Evolutionary conservation across 2,113 vertebrate species (phyloP), one percentile per base, ranked within the genome.

Genomic region (Trachemys scripta): DNA sequence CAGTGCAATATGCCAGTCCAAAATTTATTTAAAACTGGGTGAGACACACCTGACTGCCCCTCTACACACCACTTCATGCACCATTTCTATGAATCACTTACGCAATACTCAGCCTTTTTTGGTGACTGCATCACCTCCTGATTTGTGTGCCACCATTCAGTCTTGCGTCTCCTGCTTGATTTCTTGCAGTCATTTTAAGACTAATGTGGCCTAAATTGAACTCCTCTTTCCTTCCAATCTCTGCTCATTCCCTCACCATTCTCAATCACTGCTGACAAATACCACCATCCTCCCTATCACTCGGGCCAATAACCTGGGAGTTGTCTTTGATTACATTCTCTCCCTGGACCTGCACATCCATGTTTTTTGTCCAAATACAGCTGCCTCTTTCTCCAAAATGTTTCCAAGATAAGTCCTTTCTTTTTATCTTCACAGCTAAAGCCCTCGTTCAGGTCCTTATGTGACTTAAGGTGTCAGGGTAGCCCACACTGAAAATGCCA

Each of bases 391-490:
- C 24, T 78, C 72, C 38, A 42, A 24, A 76, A 49, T 27, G 3
- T 95, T 95, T 96, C 92, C 89, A 93, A 93, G 84, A 95, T 59
- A 25, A 75, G 1, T 1, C 92, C 94, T 94, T 84, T 93, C 92
- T 96, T 93, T 83, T 72, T 54, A 69, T 22, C 79, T 94, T 90
- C 90, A 85, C 87, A 92, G 95, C 72, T 95, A 84, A 88, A 84
- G n/a, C 78, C 47, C 75, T 95, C 19, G 75, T 85, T 95, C 81
- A 82, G 84, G n/a, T 82, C 42, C 24, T 94, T 49, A 86, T 82
- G 59, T 38, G 65, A 72, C 57, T 78, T 38, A 11, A 29, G 27
- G 27, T 29, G 57, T 27, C 57, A 62, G 25, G 12, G 57, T 29
- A 62, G 27, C 57, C 12, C 27, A 62, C 27, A 31, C 57, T 14